Evolutionary conservation across 2,888 invertebrate species (phyloP), one percentile per base, ranked within the genome.

Genomic region (Malachius bipustulatus): DNA sequence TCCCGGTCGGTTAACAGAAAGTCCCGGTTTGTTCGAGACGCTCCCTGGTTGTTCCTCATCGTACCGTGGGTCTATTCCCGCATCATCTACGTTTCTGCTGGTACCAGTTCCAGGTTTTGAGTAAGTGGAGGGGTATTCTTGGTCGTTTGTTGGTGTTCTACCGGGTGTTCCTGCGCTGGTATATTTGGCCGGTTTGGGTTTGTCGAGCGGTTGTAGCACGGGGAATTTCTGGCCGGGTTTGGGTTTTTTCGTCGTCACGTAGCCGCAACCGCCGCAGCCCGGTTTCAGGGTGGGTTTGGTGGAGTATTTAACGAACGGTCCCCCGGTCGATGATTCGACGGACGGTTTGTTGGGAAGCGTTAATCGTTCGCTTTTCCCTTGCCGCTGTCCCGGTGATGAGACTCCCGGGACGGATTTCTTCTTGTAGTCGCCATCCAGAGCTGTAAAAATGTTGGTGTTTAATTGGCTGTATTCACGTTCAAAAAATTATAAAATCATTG

Each of bases 271-370:
- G 13, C 71, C 71, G 46, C 76, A 76, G 2, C 73, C 67, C 35
- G 62, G 67, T 49, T 57, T 55, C 16, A 65, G 51, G 2, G 63
- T 55, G 47, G 62, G 43, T 48, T 56, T 54, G n/a, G 56, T 59
- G 24, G 55, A 57, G 36, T 62, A 57, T 9, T 37, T 19, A n/a
- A 19, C 24, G n/a, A n/a, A 34, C 30, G 45, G 47, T 63, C 71
- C 70, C 68, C 76, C 76, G 70, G 48, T 70, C 71, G 50, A 68
- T 73, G 12, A 72, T 67, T 54, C 66, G n/a, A n/a, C n/a, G n/a
- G n/a, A n/a, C n/a, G n/a, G n/a, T n/a, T n/a, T n/a, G n/a, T n/a
- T n/a, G n/a, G n/a, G n/a, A n/a, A n/a, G n/a, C n/a, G n/a, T n/a
- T n/a, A n/a, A n/a, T n/a, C n/a, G n/a, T n/a, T n/a, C n/a, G n/a